Conservation (phyloP, 2,113 vertebrate genomes). For the Callithrix jacchus region DNA sequence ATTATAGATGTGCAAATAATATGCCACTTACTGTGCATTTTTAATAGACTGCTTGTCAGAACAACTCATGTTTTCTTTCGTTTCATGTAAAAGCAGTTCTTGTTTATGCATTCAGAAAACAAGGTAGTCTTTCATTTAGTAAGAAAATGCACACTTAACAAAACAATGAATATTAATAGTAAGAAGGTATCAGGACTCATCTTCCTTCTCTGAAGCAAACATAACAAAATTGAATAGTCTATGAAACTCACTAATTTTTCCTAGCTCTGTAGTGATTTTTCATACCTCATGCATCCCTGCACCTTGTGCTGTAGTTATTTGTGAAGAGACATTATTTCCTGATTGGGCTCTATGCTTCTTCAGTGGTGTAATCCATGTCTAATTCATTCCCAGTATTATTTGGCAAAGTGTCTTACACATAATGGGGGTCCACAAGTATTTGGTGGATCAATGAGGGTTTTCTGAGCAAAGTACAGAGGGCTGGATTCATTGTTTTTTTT, state of each 20-base stretch:
- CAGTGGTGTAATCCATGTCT: background rate
- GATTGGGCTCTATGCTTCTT: background rate
- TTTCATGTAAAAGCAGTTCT: background rate
- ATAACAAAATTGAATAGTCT: background rate
- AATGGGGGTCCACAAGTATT: background rate
- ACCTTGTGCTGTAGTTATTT: background rate
- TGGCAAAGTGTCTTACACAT: background rate
- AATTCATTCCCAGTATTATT: background rate
- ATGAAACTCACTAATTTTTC: background rate
- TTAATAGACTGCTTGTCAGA: slow-evolving; percentile 41
- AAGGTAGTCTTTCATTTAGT: slow-evolving; percentile 13
- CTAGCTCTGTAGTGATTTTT: background rate
- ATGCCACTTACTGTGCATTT: background rate
- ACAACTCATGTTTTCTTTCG: background rate
- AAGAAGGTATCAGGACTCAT: background rate
- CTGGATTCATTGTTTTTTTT: background rate
- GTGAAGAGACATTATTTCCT: background rate
- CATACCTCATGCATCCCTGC: too few species aligned
- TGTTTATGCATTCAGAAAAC: background rate
- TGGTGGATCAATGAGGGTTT: background rate
- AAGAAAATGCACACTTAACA: background rate
- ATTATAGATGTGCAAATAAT: slow-evolving; percentile 33
- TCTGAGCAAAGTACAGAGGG: background rate
- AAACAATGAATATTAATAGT: background rate
- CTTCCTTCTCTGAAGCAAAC: background rate